Conservation (phyloP, 2,797 vertebrate genomes). For the Pogoniulus pusillus region DNA sequence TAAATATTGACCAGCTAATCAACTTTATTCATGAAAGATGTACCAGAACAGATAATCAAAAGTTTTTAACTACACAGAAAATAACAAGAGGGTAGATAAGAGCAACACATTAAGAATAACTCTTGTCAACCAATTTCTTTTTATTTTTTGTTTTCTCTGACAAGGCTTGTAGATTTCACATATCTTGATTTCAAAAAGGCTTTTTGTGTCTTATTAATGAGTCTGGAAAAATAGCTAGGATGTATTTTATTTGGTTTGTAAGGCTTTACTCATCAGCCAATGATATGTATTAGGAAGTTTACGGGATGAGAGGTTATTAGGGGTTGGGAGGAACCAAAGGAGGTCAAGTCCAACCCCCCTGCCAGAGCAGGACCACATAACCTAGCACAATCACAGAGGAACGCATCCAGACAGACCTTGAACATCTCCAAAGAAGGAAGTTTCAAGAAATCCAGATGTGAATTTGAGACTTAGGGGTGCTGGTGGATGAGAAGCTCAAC, state of each 20-base stretch:
- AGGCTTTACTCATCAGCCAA: neutral
- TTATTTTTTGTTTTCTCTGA: neutral
- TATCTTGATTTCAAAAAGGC: neutral
- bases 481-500: no score
- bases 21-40: neutral
- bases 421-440: no score
- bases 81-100: neutral
- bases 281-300: neutral
- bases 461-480: no score
- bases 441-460: no score
- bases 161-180: neutral
- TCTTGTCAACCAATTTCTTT: neutral
- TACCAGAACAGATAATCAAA: neutral
- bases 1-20: neutral
- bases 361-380: no score
- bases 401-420: no score
- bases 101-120: neutral
- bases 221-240: neutral
- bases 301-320: no score
- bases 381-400: no score
- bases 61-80: neutral
- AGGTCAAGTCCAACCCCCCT: no score
- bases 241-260: neutral
- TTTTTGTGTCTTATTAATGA: neutral
- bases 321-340: no score